A percentile compares a stretch with the other conserved stretches of the same genome.
Conservation (phyloP, 2,113 vertebrate species). For the Platysternon megacephalum region DNA sequence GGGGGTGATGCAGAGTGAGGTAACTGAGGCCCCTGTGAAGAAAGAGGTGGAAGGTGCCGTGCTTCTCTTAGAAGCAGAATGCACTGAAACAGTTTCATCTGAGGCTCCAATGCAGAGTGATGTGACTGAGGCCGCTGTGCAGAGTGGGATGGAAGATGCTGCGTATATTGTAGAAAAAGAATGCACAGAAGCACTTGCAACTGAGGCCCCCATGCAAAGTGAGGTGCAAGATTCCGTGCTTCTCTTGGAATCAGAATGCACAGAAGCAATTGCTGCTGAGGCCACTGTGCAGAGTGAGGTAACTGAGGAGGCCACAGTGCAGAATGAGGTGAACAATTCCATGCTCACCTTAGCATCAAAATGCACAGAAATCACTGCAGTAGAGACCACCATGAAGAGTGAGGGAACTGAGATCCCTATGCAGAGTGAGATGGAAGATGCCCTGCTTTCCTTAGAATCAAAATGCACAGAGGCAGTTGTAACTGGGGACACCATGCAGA, state of each 20-base stretch:
- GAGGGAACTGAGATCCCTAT: background rate
- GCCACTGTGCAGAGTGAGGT: background rate
- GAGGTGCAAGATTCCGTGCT: background rate
- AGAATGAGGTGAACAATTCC: background rate
- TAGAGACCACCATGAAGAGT: background rate
- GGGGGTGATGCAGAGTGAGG: background rate
- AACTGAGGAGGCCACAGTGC: background rate
- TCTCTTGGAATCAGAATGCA: background rate
- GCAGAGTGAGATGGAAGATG: background rate
- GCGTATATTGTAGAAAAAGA: background rate
- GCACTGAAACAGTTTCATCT: conserved; percentile 38
- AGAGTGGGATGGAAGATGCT: background rate
- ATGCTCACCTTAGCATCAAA: background rate
- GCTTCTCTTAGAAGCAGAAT: conserved; percentile 13
- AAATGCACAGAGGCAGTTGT: conserved; percentile 34
- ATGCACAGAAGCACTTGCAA: background rate
- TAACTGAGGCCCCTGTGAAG: background rate
- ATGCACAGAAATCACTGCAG: background rate
- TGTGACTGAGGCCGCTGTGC: background rate
- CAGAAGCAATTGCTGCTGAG: background rate
- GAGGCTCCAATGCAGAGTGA: conserved; percentile 54
- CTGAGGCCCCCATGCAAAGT: background rate
- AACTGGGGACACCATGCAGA: background rate
- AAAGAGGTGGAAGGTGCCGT: background rate
- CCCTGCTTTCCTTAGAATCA: background rate